phyloP scores from a whole-genome alignment of 2,797 vertebrate genomes.

The Glyptemys insculpta region DNA sequence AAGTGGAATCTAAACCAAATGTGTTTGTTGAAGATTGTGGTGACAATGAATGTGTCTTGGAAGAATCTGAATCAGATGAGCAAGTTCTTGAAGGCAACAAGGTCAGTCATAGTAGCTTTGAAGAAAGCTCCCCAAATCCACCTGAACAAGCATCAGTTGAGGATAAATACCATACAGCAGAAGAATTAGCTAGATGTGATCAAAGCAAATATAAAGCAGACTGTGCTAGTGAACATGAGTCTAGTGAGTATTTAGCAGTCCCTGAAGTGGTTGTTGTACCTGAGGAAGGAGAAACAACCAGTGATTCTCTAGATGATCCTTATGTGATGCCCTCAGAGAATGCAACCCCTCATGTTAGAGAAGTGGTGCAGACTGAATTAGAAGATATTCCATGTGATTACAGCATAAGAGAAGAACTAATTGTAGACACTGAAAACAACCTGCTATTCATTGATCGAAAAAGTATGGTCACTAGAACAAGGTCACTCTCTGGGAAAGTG shows the following conservation, averaged over 20 bases:
- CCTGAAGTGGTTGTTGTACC: constrained; percentile 65
- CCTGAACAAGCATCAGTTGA: constrained; percentile 6
- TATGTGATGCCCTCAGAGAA: constrained; percentile 76
- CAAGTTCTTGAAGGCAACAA: constrained; percentile 25
- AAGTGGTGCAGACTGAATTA: not conserved
- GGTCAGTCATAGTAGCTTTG: constrained; percentile 17
- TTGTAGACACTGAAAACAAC: constrained; percentile 78
- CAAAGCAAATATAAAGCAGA: constrained; percentile 16
- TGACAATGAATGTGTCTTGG: constrained; percentile 10
- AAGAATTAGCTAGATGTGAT: constrained; percentile 43
- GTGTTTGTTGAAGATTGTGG: not conserved
- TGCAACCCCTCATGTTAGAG: constrained; percentile 28
- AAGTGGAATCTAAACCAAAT: not conserved
- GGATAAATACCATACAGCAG: not conserved
- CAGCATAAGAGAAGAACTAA: constrained; percentile 43
- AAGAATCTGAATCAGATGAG: constrained; percentile 26
- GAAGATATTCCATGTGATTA: constrained; percentile 1
- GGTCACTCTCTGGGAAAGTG: constrained; percentile 90
- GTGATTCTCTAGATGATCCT: constrained; percentile 73
- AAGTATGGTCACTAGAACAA: constrained; percentile 84
- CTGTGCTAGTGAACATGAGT: not conserved
- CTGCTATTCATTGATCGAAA: constrained; percentile 82
- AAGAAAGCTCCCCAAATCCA: constrained; percentile 15
- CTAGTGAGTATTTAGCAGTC: constrained; percentile 28
- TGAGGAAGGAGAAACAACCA: constrained; percentile 57